These are phyloP conservation scores for Psittacula echo DNA, from an alignment of 2,797 vertebrate species.

Conservation along the genomic window DNA sequence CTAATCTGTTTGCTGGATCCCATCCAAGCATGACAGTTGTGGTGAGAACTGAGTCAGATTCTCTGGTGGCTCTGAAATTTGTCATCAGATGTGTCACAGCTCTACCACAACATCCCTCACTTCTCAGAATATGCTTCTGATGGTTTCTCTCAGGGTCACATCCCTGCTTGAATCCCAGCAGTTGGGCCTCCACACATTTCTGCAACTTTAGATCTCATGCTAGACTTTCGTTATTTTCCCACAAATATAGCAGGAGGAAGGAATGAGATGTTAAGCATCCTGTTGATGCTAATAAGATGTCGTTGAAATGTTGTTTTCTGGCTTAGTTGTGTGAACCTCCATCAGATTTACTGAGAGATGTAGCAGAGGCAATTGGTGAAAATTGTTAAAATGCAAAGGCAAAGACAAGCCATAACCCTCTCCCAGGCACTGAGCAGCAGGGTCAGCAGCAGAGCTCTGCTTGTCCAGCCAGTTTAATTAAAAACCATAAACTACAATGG, in stretches of 20 bases:
- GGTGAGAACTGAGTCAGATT: constrained; percentile 61
- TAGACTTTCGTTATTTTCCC: background rate
- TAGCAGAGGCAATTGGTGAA: background rate
- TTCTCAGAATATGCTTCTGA: constrained; percentile 13
- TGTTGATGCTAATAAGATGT: background rate
- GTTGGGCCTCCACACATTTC: background rate
- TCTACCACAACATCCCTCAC: background rate
- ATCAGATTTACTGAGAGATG: background rate
- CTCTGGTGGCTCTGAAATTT: constrained; percentile 22
- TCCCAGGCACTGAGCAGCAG: background rate
- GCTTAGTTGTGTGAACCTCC: background rate
- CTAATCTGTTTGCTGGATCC: constrained; percentile 10
- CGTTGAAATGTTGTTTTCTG: background rate
- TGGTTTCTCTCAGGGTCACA: background rate
- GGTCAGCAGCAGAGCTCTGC: background rate
- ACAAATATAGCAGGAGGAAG: background rate
- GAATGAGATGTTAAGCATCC: background rate
- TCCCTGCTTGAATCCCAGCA: background rate
- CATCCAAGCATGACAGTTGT: background rate
- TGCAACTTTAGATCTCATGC: background rate
- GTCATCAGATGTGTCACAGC: constrained; percentile 46
- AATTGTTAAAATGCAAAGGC: constrained; percentile 1
- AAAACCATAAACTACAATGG: constrained; percentile 2
- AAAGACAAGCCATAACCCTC: background rate
- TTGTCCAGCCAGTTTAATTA: constrained; percentile 33